phyloP scores from a whole-genome alignment of 2,797 vertebrate species.

The Kryptopterus vitreolus region DNA sequence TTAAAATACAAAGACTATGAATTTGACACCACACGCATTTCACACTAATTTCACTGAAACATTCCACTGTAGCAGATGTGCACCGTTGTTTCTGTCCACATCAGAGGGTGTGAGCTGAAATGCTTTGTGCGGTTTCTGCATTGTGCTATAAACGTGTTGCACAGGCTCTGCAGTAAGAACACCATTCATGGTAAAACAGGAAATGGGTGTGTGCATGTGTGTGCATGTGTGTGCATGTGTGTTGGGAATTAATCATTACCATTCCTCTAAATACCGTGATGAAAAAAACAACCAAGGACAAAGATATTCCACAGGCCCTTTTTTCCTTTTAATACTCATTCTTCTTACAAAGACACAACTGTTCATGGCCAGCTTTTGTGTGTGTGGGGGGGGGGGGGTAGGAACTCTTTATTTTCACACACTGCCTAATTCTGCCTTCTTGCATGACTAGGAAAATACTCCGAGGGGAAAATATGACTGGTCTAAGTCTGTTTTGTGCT shows the following conservation, averaged over 20 bases:
- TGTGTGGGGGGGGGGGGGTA: neutral
- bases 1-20: neutral
- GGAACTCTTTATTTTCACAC: slow-evolving; percentile 14
- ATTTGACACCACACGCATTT: neutral
- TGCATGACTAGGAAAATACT: slow-evolving; percentile 13
- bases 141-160: slow-evolving; percentile 29
- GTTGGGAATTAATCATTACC: slow-evolving; percentile 49
- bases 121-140: slow-evolving; percentile 23
- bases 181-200: slow-evolving; percentile 67
- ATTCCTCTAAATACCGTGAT: slow-evolving; percentile 49
- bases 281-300: neutral
- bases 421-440: neutral
- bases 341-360: slow-evolving; percentile 1
- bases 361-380: neutral
- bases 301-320: neutral
- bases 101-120: slow-evolving; percentile 35
- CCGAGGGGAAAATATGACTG: slow-evolving; percentile 2
- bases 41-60: neutral
- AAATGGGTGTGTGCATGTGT: slow-evolving; percentile 40
- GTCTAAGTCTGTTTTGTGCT: neutral
- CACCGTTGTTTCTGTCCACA: slow-evolving; percentile 20
- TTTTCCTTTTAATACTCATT: neutral
- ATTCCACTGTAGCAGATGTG: slow-evolving; percentile 31
- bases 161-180: slow-evolving; percentile 51
- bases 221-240: neutral